Conservation (phyloP, 2,888 invertebrate genomes). For the Melanotus villosus region DNA sequence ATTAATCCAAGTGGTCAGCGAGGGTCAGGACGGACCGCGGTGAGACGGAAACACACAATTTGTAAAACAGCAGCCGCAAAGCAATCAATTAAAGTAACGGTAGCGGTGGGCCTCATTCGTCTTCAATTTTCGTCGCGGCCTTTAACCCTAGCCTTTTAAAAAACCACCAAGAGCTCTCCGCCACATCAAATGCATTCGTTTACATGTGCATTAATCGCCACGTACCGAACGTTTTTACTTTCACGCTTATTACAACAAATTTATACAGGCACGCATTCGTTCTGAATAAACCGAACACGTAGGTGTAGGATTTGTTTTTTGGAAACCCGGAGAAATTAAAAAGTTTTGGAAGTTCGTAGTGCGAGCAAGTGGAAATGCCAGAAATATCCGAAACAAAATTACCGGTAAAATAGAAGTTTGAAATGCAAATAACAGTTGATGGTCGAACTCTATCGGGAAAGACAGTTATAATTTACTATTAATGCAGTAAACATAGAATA, state of each 20-base stretch:
- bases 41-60: conserved; percentile 54
- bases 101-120: conserved; percentile 47
- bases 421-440: conserved; percentile 24
- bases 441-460: not conserved
- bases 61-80: conserved; percentile 52
- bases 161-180: conserved; percentile 31
- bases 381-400: too few relatives aligned
- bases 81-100: conserved; percentile 49
- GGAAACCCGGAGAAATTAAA: too few relatives aligned
- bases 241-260: conserved; percentile 40
- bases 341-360: too few relatives aligned
- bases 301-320: not conserved
- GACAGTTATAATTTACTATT: conserved; percentile 26
- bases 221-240: conserved; percentile 39
- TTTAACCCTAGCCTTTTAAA: conserved; percentile 39
- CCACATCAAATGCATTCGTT: conserved; percentile 40
- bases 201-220: conserved; percentile 36
- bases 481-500: conserved; percentile 4
- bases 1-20: conserved; percentile 52
- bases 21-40: conserved; percentile 48
- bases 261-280: conserved; percentile 5
- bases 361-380: too few relatives aligned
- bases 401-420: not conserved
- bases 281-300: not conserved
- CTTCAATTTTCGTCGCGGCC: conserved; percentile 45